phyloP scores from a whole-genome alignment of 1,140 invertebrate species.

The Paraescarpia echinospica region DNA sequence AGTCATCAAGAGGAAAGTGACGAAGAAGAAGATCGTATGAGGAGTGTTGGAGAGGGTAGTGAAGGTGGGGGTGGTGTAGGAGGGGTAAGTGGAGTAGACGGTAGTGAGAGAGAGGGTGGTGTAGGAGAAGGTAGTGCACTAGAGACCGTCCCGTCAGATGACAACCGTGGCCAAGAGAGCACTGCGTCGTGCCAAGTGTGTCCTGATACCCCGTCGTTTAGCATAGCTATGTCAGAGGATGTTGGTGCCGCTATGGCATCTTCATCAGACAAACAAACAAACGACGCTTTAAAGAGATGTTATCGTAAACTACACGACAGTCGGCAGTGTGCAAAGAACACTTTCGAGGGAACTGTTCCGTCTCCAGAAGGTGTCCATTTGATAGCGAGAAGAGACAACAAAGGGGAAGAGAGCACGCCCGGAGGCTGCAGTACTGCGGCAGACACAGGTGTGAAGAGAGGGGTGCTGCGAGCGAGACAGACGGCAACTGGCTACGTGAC shows the following conservation, averaged over 20 bases:
- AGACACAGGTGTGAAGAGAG: neutral
- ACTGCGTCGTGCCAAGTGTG: neutral
- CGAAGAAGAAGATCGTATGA: neutral
- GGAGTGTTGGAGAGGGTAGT: neutral
- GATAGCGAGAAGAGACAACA: too few relatives aligned
- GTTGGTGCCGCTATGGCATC: neutral
- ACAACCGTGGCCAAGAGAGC: neutral
- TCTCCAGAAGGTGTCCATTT: too few relatives aligned
- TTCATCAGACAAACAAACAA: neutral
- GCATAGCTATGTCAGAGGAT: too few relatives aligned
- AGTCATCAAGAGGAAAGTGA: neutral
- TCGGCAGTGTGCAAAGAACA: neutral
- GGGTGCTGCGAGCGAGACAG: neutral
- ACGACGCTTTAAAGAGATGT: neutral
- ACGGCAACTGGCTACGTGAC: constrained; percentile 62
- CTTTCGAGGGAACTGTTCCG: too few relatives aligned
- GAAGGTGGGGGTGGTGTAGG: neutral
- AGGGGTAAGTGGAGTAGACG: neutral
- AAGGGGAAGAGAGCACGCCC: too few relatives aligned
- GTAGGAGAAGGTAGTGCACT: neutral
- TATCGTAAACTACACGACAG: neutral
- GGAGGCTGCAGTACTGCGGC: neutral
- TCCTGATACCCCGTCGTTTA: neutral
- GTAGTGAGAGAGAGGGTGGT: neutral
- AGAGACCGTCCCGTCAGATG: neutral